Conservation (phyloP, 2,888 invertebrate genomes). For the Lottia gigantea region DNA sequence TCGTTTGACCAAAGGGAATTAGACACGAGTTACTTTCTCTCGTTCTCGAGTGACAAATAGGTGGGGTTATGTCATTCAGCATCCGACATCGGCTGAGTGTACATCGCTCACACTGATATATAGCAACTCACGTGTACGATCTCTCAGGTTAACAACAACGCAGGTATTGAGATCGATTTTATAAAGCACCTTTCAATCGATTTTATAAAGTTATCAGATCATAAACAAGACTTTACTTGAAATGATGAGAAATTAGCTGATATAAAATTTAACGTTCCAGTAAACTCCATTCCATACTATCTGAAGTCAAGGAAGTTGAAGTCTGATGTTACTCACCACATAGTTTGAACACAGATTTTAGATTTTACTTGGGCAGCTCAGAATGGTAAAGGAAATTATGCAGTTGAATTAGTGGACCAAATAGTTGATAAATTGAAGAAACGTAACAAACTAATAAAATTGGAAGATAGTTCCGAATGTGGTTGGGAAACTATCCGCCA, state of each 20-base stretch:
- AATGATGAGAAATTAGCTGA: slow-evolving; percentile 5
- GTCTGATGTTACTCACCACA: not conserved
- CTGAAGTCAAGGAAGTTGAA: slow-evolving; percentile 23
- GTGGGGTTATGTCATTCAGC: too few species aligned
- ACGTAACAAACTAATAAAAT: slow-evolving; percentile 26
- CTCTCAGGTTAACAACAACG: too few species aligned
- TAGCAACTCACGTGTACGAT: too few species aligned
- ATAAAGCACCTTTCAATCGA: not conserved
- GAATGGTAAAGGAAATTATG: slow-evolving; percentile 21
- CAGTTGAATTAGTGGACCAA: slow-evolving; percentile 14
- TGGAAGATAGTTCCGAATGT: slow-evolving; percentile 28
- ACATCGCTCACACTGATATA: too few species aligned
- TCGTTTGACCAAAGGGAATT: too few species aligned
- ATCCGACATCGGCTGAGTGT: too few species aligned
- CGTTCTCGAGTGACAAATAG: too few species aligned
- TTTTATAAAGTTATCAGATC: too few species aligned
- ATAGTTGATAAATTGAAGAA: slow-evolving; percentile 23
- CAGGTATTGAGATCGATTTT: not conserved
- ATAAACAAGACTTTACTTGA: not conserved
- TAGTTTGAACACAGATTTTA: slow-evolving; percentile 13
- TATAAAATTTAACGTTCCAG: slow-evolving; percentile 22
- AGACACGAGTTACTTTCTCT: too few species aligned
- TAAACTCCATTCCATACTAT: not conserved
- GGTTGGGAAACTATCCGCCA: slow-evolving; percentile 31
- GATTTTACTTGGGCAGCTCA: slow-evolving; percentile 24